Base-by-base conservation (phyloP, 2,113 vertebrate genomes). In the Dasyornis broadbenti region DNA sequence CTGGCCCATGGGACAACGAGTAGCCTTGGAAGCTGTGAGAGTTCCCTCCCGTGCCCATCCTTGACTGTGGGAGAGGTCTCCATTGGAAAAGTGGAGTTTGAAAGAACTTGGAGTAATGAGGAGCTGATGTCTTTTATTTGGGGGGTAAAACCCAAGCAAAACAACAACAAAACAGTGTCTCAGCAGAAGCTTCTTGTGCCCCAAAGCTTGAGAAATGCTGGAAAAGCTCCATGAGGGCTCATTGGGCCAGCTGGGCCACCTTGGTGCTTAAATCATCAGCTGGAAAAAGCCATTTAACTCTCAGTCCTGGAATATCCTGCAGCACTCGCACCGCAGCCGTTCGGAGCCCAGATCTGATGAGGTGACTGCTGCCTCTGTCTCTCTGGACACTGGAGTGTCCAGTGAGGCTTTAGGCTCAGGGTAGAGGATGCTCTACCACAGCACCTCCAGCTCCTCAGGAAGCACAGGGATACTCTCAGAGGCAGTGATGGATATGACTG, bases 281-380 rank as follows among this genome's bases (percentile, higher is more conserved):
- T 63, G 63, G 49, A 37, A 80, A 86, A 82, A 73, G 11, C 16
- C 23, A 13, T 47, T 73, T 57, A 30, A 45, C 17, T 42, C 54
- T 7, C 3, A 72, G 20, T 20, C 9, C 52, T 89, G 15, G 2
- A 33, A 44, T 10, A 17, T 26, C n/a, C 33, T 52, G 10, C 47
- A 30, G 61, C 52, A 30, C 16, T 44, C 3, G 0, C 1, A 4
- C n/a, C 6, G 9, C 44, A 49, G 57, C 21, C 5, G 31, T 65
- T 57, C 0, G 0, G 27, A 93, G 27, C 31, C 6, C 2, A 2
- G 45, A 47, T 6, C 30, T 0, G 0, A 23, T 21, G 23, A 30
- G 33, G 18, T n/a, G 19, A 42, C 23, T 2, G 2, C 7, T 45
- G 44, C 10, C 35, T 13, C 2, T 3, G 4, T 8, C 20, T 50